Percentiles rank a stretch among this genome's conserved stretches.
phyloP scores from a whole-genome alignment of 64 coral and sea anemone genomes.

The Stylophora pistillata region DNA sequence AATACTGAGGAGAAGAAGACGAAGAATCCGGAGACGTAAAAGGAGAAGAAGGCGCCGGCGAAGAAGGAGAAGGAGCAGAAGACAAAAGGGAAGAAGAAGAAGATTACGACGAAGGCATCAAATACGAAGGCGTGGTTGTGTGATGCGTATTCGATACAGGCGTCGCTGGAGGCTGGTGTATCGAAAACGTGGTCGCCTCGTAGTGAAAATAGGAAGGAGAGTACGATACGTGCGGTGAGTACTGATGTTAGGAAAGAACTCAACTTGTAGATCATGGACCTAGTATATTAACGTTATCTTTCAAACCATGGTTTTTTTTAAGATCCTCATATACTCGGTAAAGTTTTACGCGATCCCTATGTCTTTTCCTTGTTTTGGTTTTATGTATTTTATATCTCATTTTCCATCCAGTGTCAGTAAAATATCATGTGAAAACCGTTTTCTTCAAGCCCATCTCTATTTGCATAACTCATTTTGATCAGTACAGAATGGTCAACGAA shows the following conservation, averaged over 20 bases:
- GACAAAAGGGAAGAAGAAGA: not conserved
- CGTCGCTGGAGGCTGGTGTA: not conserved
- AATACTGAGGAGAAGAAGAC: not conserved
- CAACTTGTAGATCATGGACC: too few species aligned
- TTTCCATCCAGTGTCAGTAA: too few species aligned
- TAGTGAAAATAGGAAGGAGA: not conserved
- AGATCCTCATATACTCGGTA: too few species aligned
- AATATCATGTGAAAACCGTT: too few species aligned
- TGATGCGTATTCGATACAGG: slow-evolving; percentile 21
- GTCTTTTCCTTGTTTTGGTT: too few species aligned
- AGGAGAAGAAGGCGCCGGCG: not conserved
- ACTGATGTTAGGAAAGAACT: not conserved
- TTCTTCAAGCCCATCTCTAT: too few species aligned
- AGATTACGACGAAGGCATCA: not conserved
- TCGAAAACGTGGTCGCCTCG: not conserved
- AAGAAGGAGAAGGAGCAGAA: not conserved
- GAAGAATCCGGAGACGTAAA: not conserved
- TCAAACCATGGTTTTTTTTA: too few species aligned
- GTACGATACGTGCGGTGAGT: not conserved
- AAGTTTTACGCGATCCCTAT: too few species aligned
- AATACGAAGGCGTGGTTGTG: not conserved
- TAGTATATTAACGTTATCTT: too few species aligned
- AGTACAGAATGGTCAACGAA: too few species aligned
- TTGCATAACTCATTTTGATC: too few species aligned
- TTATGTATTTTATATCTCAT: too few species aligned